Evolutionary conservation across 2,888 invertebrate species (phyloP).

Genomic region (Cheilosia pagana): DNA sequence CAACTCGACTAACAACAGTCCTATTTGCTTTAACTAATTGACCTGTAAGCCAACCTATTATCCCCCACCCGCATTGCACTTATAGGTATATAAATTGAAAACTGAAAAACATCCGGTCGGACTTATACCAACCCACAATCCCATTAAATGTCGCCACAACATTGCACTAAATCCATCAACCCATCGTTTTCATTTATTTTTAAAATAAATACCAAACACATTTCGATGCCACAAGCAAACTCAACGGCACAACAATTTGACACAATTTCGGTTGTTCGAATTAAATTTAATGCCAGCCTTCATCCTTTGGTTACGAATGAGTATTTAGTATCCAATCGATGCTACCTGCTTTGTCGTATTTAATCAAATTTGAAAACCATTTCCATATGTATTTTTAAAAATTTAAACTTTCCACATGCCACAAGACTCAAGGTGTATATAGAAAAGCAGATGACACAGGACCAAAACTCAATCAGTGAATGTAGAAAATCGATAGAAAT

Average conservation of each 20-base stretch:
- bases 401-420: slow-evolving; percentile 32
- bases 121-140: no score
- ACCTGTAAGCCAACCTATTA: no score
- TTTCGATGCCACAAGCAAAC: background rate
- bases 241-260: slow-evolving; percentile 22
- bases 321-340: background rate
- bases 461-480: slow-evolving; percentile 33
- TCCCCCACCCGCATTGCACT: no score
- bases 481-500: slow-evolving; percentile 12
- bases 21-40: no score
- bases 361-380: slow-evolving; percentile 22
- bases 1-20: no score
- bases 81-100: no score
- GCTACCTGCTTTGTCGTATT: background rate
- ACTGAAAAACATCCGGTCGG: no score
- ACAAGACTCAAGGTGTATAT: background rate
- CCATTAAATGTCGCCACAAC: background rate
- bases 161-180: slow-evolving; percentile 24
- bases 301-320: slow-evolving; percentile 14
- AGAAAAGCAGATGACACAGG: background rate
- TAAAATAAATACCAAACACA: slow-evolving; percentile 14
- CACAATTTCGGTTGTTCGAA: slow-evolving; percentile 33
- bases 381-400: background rate
- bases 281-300: slow-evolving; percentile 44
- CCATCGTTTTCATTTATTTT: background rate